These are phyloP conservation scores for Dasypolia templi DNA, from an alignment of 2,888 invertebrate species.

Conservation along the genomic window DNA sequence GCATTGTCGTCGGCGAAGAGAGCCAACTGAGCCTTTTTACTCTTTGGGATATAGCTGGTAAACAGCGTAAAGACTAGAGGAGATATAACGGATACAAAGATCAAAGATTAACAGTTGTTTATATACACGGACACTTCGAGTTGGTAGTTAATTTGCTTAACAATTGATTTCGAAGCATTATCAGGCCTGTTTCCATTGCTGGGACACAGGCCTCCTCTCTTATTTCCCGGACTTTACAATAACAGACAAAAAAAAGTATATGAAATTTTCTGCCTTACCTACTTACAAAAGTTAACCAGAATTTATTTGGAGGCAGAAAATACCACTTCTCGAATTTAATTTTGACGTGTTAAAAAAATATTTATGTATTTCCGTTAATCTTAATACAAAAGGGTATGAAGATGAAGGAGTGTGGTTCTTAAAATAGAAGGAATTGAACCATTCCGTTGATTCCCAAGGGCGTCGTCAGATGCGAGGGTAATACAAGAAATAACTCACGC, in stretches of 20 bases:
- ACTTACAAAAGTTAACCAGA: not conserved
- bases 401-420: conserved; percentile 7
- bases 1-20: no score
- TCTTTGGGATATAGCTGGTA: no score
- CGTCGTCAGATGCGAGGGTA: conserved; percentile 36
- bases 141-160: no score
- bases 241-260: not conserved
- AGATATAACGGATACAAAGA: no score
- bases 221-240: not conserved
- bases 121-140: no score
- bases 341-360: conserved; percentile 28
- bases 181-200: no score
- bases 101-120: no score
- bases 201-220: no score
- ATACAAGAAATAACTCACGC: conserved; percentile 20
- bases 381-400: conserved; percentile 43
- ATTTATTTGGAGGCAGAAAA: not conserved
- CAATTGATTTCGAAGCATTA: no score
- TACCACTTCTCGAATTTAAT: not conserved
- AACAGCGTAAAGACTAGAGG: no score
- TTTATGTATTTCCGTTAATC: conserved; percentile 28
- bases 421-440: conserved; percentile 43
- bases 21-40: no score
- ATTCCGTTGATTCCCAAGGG: conserved; percentile 35
- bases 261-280: not conserved